These are phyloP conservation scores for Odontomyia ornata DNA, from an alignment of 2,888 invertebrate species.

Conservation along the genomic window DNA sequence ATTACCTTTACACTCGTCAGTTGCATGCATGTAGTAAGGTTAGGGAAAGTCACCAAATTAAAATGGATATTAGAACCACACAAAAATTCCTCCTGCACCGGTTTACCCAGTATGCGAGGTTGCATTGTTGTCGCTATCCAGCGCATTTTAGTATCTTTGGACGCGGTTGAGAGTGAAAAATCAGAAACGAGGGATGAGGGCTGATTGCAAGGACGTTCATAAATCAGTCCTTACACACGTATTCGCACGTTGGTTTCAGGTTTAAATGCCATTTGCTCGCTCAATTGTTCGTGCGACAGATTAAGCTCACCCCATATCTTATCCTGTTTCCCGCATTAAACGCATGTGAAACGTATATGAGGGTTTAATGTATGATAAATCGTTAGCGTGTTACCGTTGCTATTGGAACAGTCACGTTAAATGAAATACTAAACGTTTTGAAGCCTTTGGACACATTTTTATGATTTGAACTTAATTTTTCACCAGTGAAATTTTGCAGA, in stretches of 20 bases:
- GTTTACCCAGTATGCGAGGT: neutral
- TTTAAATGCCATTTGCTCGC: constrained; percentile 46
- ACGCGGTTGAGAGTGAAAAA: neutral
- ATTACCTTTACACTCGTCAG: constrained; percentile 33
- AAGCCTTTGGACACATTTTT: no score
- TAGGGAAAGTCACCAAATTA: constrained; percentile 37
- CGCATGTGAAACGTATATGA: constrained; percentile 24
- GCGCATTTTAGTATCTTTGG: neutral
- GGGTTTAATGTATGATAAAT: constrained; percentile 19
- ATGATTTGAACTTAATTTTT: no score
- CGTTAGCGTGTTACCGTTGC: neutral
- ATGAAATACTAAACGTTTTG: no score
- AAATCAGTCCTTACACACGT: constrained; percentile 42
- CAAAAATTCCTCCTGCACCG: constrained; percentile 15
- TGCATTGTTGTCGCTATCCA: constrained; percentile 10
- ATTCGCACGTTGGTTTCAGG: constrained; percentile 45
- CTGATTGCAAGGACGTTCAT: constrained; percentile 27
- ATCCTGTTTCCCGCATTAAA: constrained; percentile 37
- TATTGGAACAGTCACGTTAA: neutral
- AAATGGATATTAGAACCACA: constrained; percentile 40
- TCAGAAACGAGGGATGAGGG: constrained; percentile 1
- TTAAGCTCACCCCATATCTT: constrained; percentile 39
- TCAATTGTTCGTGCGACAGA: constrained; percentile 45
- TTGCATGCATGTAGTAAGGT: constrained; percentile 11
- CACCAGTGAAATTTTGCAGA: no score